These are phyloP conservation scores for Cephonodes hylas DNA, from an alignment of 2,888 invertebrate species.

Conservation along the genomic window DNA sequence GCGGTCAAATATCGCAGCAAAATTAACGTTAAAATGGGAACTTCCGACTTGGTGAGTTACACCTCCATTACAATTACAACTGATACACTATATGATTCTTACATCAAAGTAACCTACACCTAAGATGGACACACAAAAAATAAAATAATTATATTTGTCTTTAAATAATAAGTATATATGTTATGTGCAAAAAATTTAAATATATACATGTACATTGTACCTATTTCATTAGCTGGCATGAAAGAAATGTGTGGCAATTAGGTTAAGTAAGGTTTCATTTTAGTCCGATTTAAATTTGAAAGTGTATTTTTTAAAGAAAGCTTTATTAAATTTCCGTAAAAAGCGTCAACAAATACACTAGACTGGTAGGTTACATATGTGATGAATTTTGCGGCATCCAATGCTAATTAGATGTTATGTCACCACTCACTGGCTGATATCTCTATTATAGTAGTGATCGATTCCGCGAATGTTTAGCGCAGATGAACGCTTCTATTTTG, in stretches of 20 bases:
- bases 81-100: not conserved
- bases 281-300: too few relatives aligned
- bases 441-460: not conserved
- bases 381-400: not conserved
- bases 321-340: too few relatives aligned
- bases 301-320: too few relatives aligned
- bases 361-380: not conserved
- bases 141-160: too few relatives aligned
- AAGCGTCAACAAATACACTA: too few relatives aligned
- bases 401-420: not conserved
- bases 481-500: not conserved
- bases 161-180: too few relatives aligned
- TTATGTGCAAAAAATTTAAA: too few relatives aligned
- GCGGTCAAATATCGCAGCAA: not conserved
- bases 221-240: too few relatives aligned
- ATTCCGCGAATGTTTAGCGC: not conserved
- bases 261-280: too few relatives aligned
- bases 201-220: too few relatives aligned
- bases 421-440: not conserved
- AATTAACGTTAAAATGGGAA: not conserved
- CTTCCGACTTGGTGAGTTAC: not conserved
- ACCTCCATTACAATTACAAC: not conserved
- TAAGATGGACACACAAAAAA: too few relatives aligned
- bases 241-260: too few relatives aligned
- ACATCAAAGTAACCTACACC: not conserved